Conservation (phyloP, 2,888 invertebrate species). For the Latrodectus elegans region DNA sequence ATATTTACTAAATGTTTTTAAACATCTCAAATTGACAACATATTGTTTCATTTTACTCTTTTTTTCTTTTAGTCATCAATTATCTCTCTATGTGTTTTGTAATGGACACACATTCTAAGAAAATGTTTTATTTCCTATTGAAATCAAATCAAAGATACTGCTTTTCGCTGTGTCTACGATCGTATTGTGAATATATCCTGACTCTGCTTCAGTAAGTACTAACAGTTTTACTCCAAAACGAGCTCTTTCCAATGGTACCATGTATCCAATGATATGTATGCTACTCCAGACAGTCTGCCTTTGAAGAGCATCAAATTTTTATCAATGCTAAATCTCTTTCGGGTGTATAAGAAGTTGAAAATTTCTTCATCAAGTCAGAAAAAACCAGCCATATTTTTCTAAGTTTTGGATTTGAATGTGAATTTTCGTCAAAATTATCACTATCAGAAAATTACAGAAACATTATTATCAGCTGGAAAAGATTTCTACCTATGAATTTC, state of each 20-base stretch:
- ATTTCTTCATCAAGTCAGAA: slow-evolving; percentile 41
- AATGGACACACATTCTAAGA: too few species aligned
- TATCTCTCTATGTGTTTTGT: too few species aligned
- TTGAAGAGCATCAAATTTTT: neutral
- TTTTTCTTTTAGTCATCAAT: too few species aligned
- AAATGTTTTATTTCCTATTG: too few species aligned
- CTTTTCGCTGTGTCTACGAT: neutral
- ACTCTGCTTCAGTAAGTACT: slow-evolving; percentile 51
- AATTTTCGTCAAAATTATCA: slow-evolving; percentile 28
- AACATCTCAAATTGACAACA: too few species aligned
- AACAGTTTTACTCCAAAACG: slow-evolving; percentile 69
- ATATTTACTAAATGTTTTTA: too few species aligned
- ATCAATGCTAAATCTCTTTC: slow-evolving; percentile 29
- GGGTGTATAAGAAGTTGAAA: slow-evolving; percentile 49
- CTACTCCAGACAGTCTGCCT: slow-evolving; percentile 38
- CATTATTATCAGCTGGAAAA: neutral
- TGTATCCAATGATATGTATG: slow-evolving; percentile 15
- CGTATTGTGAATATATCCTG: slow-evolving; percentile 12
- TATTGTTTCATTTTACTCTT: too few species aligned
- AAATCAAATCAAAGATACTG: too few species aligned
- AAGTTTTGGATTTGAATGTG: slow-evolving; percentile 43
- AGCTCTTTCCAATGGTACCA: slow-evolving; percentile 66
- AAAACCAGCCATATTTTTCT: slow-evolving; percentile 66
- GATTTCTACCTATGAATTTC: slow-evolving; percentile 16
- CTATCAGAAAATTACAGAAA: slow-evolving; percentile 13